These are phyloP conservation scores for Branchellion lobata DNA, from an alignment of 2,888 invertebrate species.

Conservation along the genomic window DNA sequence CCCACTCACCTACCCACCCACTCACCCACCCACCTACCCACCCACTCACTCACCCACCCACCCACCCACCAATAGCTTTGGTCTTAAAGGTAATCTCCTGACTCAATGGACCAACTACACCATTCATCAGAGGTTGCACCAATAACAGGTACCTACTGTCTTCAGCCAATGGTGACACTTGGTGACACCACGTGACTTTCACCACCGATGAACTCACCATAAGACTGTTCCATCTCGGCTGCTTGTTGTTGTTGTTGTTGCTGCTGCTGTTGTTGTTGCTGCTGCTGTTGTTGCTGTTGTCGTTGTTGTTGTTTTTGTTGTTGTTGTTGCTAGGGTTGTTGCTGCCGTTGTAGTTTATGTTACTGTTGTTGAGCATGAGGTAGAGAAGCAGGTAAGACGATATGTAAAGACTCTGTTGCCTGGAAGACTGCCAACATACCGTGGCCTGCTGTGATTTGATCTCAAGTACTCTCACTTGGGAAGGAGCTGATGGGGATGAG, in stretches of 20 bases:
- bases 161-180: background rate
- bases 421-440: conserved; percentile 20
- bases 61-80: background rate
- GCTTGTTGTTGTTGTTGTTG: background rate
- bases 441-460: background rate
- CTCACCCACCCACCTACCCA: too few species aligned
- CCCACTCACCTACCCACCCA: too few species aligned
- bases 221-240: background rate
- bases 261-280: background rate
- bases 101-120: background rate
- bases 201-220: background rate
- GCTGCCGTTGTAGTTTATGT: background rate
- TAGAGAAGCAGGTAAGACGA: background rate
- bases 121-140: background rate
- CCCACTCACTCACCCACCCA: too few species aligned
- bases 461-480: conserved; percentile 13
- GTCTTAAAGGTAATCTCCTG: background rate
- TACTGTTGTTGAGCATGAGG: background rate
- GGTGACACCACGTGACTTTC: background rate
- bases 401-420: background rate
- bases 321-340: background rate
- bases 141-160: background rate
- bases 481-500: background rate
- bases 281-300: background rate
- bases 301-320: background rate